Evolutionary conservation across 2,113 vertebrate species (phyloP), one percentile per base, ranked within the genome.

Genomic region (Coryphaenoides rupestris): DNA sequence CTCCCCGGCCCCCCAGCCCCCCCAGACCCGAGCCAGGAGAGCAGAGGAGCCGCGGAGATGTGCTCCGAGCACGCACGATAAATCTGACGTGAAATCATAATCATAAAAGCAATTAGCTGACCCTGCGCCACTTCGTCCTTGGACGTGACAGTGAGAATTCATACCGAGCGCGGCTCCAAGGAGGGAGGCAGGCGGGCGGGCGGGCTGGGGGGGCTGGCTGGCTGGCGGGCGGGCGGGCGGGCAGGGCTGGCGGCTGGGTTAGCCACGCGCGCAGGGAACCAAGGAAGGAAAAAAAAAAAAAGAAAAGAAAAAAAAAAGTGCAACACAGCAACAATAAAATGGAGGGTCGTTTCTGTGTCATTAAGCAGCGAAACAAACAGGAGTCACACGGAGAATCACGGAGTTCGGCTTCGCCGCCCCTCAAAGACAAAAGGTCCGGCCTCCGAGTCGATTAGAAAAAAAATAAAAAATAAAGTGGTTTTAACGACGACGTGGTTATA

Each of bases 91-190:
- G 88, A 89, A 90, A 91, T 91, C 89, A 92, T 91, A 92, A 91
- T 90, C 89, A 91, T 92, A 91, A 91, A 92, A 90, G 89, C 90
- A 91, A 91, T 91, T 92, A 91, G 91, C 86, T 92, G 89, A 91
- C 90, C 91, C 90, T 88, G 90, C 86, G 86, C 87, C 81, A 77
- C 85, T 7, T 86, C 77, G 88, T 90, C 91, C 91, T 91, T 91
- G 91, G 89, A 91, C 84, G 85, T 89, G 89, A 91, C 89, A 89
- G 89, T 87, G 88, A 90, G 84, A 89, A 90, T 90, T 89, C 87
- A 90, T 88, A 89, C 88, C 66, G 86, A 89, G 86, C 84, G 86
- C 84, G 33, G 87, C 87, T 90, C 88, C 74, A 88, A 90, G 84
- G 87, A 89, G 81, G n/a, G n/a, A n/a, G n/a, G n/a, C n/a, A n/a